Evolutionary conservation across 2,113 vertebrate genomes (phyloP), one percentile per base, ranked within the genome.

Genomic region (Scortum barcoo): DNA sequence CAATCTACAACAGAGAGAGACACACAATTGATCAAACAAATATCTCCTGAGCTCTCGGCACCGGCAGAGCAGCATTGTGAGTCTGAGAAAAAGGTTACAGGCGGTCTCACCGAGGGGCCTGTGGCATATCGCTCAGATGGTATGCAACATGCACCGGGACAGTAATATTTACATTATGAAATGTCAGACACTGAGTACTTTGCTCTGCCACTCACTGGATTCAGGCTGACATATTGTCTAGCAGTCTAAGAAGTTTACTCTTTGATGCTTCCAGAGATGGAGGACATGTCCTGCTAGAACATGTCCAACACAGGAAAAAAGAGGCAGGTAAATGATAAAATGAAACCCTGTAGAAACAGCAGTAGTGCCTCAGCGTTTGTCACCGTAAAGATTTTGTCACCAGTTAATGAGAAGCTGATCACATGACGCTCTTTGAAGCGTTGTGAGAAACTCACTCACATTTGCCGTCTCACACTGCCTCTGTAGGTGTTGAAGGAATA

Each of bases 121-220:
- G 75, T 82, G 92, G 68, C 86, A 85, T 88, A 88, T 84, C 68
- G 58, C 85, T 86, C 74, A 58, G 72, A 88, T 74, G 62, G 58
- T 85, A 80, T 80, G 76, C 54, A 44, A 44, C 78, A 84, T 83
- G 61, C 72, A 74, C 30, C 1, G 36, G 73, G 76, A 78, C 71
- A n/a, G 33, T 44, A 60, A 80, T 87, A 87, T 93, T 92, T 92
- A 90, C 92, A 89, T 91, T 81, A 86, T 65, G 74, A 94, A 93
- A 92, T 92, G 93, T 92, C 93, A 93, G 76, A 67, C 75, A 80
- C 87, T 79, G 89, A 78, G 66, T 73, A 76, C 84, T 73, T 83
- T 72, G 60, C 68, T 61, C 56, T 72, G 76, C 78, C 81, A 80
- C 68, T 85, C 72, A 67, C 61, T 50, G 22, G 72, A 77, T 83